These are phyloP conservation scores for Nymphalis c-album DNA, from an alignment of 2,888 invertebrate species.

Conservation along the genomic window DNA sequence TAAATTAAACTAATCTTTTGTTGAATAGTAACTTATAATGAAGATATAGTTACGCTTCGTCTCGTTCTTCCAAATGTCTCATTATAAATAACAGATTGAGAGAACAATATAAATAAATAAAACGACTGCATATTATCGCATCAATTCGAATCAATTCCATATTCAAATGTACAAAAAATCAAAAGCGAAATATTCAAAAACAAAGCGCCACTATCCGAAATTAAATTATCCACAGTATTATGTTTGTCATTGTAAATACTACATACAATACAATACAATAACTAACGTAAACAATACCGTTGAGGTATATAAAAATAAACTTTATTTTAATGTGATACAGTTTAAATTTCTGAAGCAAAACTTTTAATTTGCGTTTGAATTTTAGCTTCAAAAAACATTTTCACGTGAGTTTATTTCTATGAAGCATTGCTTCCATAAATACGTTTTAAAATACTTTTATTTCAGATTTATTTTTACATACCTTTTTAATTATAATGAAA, in stretches of 20 bases:
- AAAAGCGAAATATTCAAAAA: background rate
- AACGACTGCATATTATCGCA: too few relatives aligned
- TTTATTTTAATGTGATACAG: background rate
- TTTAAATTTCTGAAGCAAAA: background rate
- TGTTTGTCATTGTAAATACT: background rate
- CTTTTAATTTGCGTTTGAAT: background rate
- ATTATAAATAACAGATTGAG: too few relatives aligned
- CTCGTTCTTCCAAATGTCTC: too few relatives aligned
- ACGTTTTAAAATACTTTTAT: background rate
- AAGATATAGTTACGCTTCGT: too few relatives aligned
- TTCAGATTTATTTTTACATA: too few relatives aligned
- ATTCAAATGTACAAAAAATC: background rate
- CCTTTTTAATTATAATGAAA: too few relatives aligned
- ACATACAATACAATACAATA: background rate
- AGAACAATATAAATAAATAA: too few relatives aligned
- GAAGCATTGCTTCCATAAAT: background rate
- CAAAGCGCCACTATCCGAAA: constrained; percentile 3
- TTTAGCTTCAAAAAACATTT: background rate
- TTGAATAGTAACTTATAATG: too few relatives aligned
- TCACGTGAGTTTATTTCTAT: background rate
- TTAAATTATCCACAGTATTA: background rate
- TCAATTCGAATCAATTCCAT: too few relatives aligned
- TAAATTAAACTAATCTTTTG: too few relatives aligned
- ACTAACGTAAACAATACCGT: background rate
- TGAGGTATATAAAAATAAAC: background rate